Base-by-base conservation (phyloP, 1,140 invertebrate genomes). In the Homalodisca vitripennis region DNA sequence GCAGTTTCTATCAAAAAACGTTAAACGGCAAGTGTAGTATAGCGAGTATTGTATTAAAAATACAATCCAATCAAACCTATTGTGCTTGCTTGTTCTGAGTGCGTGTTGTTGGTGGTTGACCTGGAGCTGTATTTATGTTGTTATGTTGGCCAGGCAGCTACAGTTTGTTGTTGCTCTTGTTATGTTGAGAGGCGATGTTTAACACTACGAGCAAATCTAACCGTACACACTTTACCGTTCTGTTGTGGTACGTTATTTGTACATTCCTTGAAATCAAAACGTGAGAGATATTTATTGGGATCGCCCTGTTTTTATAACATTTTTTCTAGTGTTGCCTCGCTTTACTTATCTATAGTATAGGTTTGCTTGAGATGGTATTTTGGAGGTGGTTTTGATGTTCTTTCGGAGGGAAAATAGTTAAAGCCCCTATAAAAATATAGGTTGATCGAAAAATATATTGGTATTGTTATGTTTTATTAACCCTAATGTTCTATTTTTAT, bases 141-240 rank as follows among this genome's bases (percentile, higher is more conserved):
- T 12, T 51, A 20, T 51, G 6, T 6, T 3, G 48, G 22, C 48
- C 48, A 51, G 48, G 48, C 17, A 10, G 22, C 48, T 51, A 51
- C 22, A 51, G 6, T 51, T 51, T 51, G 48, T 51, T 51, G 48
- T 51, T 51, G 48, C 48, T 22, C n/a, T 51, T 51, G 48, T 51
- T 51, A 51, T 51, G 48, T 51, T 51, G 48, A 51, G 48, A 51
- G 48, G 48, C 48, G n/a, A n/a, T n/a, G n/a, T n/a, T n/a, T n/a
- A n/a, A n/a, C n/a, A n/a, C n/a, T n/a, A n/a, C n/a, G n/a, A n/a
- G n/a, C n/a, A n/a, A n/a, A n/a, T n/a, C n/a, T n/a, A n/a, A n/a
- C n/a, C n/a, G n/a, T n/a, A n/a, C n/a, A n/a, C n/a, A n/a, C n/a
- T n/a, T n/a, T n/a, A n/a, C n/a, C n/a, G n/a, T n/a, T n/a, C n/a